These are phyloP conservation scores for Ophion slaviceki DNA, from an alignment of 2,888 invertebrate genomes.

Conservation along the genomic window DNA sequence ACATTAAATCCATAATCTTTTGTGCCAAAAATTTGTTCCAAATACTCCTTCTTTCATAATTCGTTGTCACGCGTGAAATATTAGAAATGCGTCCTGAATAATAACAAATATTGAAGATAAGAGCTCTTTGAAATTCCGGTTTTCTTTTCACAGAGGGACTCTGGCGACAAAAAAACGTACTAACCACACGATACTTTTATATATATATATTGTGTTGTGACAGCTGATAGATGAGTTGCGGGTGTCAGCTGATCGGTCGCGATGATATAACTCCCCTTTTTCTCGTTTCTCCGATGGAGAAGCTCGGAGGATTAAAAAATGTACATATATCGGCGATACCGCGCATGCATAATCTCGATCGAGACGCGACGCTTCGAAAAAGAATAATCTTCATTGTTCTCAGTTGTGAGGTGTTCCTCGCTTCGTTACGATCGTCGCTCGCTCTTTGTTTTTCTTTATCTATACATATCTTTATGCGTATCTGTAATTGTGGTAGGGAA, in stretches of 20 bases:
- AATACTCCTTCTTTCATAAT: constrained; percentile 8
- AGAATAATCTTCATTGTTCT: constrained; percentile 15
- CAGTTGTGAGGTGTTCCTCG: constrained; percentile 34
- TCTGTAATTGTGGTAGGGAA: background rate
- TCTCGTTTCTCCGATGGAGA: constrained; percentile 33
- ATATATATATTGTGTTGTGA: constrained; percentile 10
- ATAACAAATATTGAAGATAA: background rate
- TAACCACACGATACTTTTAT: background rate
- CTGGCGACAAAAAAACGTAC: constrained; percentile 27
- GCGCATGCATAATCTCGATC: constrained; percentile 24
- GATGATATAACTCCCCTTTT: constrained; percentile 48
- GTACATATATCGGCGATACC: background rate
- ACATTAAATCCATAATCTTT: constrained; percentile 72
- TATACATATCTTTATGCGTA: background rate
- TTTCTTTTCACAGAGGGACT: background rate
- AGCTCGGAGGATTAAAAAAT: background rate
- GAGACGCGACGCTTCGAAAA: constrained; percentile 7
- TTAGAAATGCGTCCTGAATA: no score
- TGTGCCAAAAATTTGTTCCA: constrained; percentile 3
- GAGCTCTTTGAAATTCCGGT: background rate
- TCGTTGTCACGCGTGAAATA: background rate
- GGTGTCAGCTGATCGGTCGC: constrained; percentile 55
- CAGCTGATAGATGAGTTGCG: constrained; percentile 36
- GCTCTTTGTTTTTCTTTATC: background rate
- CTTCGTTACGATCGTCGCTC: background rate